Evolutionary conservation across 2,113 vertebrate genomes (phyloP).

Genomic region (Peucedramus taeniatus): DNA sequence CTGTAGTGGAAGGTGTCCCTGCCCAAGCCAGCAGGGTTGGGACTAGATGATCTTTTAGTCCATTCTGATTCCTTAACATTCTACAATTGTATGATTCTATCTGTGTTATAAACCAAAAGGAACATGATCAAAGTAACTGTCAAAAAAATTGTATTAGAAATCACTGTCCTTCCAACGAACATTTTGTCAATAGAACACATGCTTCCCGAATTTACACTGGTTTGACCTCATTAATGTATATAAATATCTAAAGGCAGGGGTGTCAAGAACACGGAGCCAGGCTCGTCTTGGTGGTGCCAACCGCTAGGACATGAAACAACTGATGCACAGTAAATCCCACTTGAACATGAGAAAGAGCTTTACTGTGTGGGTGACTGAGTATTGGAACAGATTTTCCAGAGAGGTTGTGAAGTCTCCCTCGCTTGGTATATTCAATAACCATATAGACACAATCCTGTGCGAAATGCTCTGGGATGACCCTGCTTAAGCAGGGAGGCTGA

Average conservation of each 20-base stretch:
- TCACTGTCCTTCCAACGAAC: neutral
- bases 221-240: neutral
- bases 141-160: neutral
- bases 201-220: neutral
- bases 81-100: neutral
- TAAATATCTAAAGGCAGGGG: neutral
- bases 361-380: neutral
- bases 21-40: neutral
- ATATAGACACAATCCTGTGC: neutral
- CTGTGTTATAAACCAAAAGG: neutral
- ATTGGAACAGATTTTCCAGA: neutral
- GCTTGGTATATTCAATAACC: neutral
- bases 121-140: neutral
- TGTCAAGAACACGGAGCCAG: neutral
- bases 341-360: neutral
- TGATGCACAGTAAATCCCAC: neutral
- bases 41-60: neutral
- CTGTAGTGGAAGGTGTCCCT: neutral
- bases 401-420: neutral
- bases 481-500: neutral
- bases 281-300: neutral
- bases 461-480: neutral
- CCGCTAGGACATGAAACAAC: neutral
- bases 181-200: neutral
- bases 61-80: neutral